Evolutionary conservation across 2,113 vertebrate genomes (phyloP).

Genomic region (Bothrops jararaca): DNA sequence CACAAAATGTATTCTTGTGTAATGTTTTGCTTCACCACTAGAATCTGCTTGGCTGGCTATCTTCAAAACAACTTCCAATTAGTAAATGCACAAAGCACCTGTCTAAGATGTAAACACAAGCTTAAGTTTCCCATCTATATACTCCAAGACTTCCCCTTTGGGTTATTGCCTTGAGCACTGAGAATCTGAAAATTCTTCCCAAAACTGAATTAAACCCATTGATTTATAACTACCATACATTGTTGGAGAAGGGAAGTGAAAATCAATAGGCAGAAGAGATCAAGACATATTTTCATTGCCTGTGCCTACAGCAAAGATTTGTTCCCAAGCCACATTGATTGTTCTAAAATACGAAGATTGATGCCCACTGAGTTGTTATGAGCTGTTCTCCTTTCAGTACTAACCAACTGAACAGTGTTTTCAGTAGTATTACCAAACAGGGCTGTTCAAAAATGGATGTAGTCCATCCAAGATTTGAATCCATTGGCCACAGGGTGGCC

Average conservation of each 20-base stretch:
- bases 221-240: not conserved
- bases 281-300: not conserved
- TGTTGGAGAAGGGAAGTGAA: not conserved
- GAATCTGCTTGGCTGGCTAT: not conserved
- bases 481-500: too few species aligned
- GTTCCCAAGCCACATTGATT: not conserved
- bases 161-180: not conserved
- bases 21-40: not conserved
- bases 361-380: not conserved
- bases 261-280: not conserved
- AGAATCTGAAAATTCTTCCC: not conserved
- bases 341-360: not conserved
- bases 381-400: not conserved
- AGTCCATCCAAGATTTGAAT: too few species aligned
- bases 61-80: not conserved
- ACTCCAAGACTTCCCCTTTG: not conserved
- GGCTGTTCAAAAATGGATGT: not conserved
- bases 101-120: not conserved
- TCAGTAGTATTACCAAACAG: not conserved
- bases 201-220: not conserved
- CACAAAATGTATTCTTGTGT: not conserved
- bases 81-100: not conserved
- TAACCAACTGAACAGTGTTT: not conserved
- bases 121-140: not conserved
- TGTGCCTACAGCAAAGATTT: not conserved